These are phyloP conservation scores for Syrista parreyssii DNA, from an alignment of 2,888 invertebrate species.

Conservation along the genomic window DNA sequence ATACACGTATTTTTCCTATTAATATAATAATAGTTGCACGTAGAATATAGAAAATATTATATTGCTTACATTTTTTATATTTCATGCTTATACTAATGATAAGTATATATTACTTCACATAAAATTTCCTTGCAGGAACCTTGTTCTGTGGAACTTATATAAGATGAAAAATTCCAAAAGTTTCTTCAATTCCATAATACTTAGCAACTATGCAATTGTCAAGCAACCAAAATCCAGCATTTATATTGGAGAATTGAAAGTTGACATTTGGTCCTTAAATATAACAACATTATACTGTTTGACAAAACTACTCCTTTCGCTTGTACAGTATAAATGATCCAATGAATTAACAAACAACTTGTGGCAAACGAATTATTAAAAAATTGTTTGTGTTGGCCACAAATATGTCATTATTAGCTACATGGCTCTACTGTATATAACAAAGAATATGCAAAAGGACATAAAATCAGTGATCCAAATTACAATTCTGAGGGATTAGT, in stretches of 20 bases:
- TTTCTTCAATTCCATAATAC: background rate
- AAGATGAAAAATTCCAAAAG: too few relatives aligned
- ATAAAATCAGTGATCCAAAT: background rate
- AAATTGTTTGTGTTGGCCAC: background rate
- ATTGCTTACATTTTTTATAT: too few relatives aligned
- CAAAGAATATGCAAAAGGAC: background rate
- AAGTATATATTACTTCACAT: background rate
- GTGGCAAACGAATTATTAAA: background rate
- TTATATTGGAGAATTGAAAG: background rate
- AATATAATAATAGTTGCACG: too few relatives aligned
- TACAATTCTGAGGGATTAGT: background rate
- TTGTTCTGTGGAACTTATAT: too few relatives aligned
- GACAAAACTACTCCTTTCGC: background rate
- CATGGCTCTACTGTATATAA: background rate
- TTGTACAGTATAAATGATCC: background rate
- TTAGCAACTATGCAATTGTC: background rate
- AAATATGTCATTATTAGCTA: background rate
- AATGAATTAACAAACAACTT: background rate
- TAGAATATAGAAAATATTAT: too few relatives aligned
- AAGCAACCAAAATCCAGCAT: background rate
- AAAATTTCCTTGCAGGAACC: background rate
- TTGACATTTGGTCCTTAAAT: background rate
- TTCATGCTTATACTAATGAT: too few relatives aligned
- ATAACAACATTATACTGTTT: background rate
- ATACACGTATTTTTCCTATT: too few relatives aligned